These are phyloP conservation scores for Trogon melanurus DNA, from an alignment of 2,113 vertebrate genomes.

Conservation along the genomic window DNA sequence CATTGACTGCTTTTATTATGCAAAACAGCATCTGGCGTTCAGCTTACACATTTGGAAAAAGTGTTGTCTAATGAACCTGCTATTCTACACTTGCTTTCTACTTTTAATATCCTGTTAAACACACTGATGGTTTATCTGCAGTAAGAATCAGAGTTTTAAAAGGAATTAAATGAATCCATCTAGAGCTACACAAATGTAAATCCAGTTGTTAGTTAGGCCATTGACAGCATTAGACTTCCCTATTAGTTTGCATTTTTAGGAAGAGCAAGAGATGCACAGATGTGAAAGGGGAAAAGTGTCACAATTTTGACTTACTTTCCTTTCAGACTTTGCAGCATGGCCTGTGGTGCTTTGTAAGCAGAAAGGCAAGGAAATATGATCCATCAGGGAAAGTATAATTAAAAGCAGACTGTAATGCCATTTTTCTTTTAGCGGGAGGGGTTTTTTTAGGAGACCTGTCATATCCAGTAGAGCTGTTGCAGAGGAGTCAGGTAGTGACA, in stretches of 20 bases:
- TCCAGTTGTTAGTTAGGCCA: not conserved
- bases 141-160: conserved; percentile 31
- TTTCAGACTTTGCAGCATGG: not conserved
- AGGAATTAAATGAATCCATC: not conserved
- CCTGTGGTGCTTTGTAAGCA: not conserved
- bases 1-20: conserved; percentile 65
- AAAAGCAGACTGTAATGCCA: not conserved
- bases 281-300: not conserved
- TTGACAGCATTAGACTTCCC: not conserved
- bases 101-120: conserved; percentile 49
- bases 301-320: not conserved
- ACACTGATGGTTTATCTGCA: conserved; percentile 27
- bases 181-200: conserved; percentile 48
- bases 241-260: not conserved
- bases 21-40: conserved; percentile 65
- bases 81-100: conserved; percentile 39
- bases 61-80: conserved; percentile 55
- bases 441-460: not conserved
- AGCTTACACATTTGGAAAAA: conserved; percentile 46
- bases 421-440: not conserved
- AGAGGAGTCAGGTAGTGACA: not conserved
- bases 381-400: not conserved
- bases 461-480: not conserved
- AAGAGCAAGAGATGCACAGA: not conserved
- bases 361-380: not conserved